Base-by-base conservation (phyloP, 2,888 invertebrate species). In the Sialis fuliginosa region DNA sequence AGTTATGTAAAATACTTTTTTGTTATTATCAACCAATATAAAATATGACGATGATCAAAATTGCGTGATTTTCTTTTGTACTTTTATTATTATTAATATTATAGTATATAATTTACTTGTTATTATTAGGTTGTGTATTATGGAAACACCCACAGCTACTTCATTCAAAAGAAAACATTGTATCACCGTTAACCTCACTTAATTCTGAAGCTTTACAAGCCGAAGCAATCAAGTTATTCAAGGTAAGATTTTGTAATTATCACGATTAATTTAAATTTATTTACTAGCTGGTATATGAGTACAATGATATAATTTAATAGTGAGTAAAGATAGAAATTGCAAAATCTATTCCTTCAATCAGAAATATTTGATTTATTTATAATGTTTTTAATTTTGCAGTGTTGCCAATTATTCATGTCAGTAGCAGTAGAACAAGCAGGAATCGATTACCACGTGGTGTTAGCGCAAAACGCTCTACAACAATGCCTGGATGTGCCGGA, bases 401-500 rank as follows among this genome's bases (percentile, higher is more conserved):
- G 92, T 64, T 85, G 91, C 54, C 91, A 95, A 62, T 75, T 96
- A 53, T 97, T 96, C 70, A 91, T 90, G 79, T 92, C 91, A 4
- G 93, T 95, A 52, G 84, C 89, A 41, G 87, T 97, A 55, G 93
- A 95, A 67, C 88, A 89, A 60, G 87, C 92, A 47, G 90, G 92
- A 60, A 88, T 96, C 57, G 96, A 97, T 70, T 93, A 95, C 69
- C 96, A 97, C 68, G 93, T 97, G 58, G 90, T 90, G 50, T 72
- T 97, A 50, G 95, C 95, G 10, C 96, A 96, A 75, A 93, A 93
- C 66, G 90, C 95, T 33, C 73, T 97, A 48, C 87, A 89, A 61
- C 88, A 89, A 63, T 93, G 93, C 63, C 72, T 96, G 50, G 88
- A 89, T 57, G 81, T 83, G 63, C 75, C 80, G 41, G 91, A 92